Percentiles rank a stretch among this genome's conserved stretches.
phyloP scores from a whole-genome alignment of 2,113 vertebrate species.

The Syngnathus typhle region DNA sequence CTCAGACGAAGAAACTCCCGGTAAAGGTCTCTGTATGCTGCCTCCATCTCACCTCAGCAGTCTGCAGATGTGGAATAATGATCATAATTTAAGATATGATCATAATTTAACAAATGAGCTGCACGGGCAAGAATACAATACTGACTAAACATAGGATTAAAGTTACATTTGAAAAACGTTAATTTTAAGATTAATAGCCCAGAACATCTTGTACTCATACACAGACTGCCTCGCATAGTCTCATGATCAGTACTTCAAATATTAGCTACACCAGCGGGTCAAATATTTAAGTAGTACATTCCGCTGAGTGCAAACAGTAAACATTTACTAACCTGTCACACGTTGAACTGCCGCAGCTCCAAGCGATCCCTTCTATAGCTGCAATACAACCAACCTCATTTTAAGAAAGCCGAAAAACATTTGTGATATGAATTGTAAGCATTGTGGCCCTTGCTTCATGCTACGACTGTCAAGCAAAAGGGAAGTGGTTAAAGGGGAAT shows the following conservation, averaged over 20 bases:
- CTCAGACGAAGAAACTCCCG: constrained; percentile 69
- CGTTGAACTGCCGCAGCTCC: background rate
- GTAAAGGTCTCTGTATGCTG: constrained; percentile 69
- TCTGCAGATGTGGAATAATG: constrained; percentile 9
- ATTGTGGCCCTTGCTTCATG: background rate
- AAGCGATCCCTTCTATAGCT: background rate
- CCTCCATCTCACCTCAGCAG: constrained; percentile 64
- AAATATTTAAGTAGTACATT: background rate
- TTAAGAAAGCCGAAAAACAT: background rate
- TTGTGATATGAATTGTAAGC: background rate
- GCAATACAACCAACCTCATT: background rate
- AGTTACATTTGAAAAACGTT: background rate
- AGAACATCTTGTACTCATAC: no score
- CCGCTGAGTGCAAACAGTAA: background rate
- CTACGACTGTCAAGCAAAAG: background rate
- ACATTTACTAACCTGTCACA: constrained; percentile 12
- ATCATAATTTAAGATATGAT: no score
- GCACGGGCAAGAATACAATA: no score
- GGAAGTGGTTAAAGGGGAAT: constrained; percentile 42
- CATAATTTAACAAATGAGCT: no score
- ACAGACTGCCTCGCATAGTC: no score
- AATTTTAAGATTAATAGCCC: background rate
- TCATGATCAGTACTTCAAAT: no score
- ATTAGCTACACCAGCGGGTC: no score
- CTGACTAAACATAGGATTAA: background rate